phyloP scores from a whole-genome alignment of 92 coral and sea anemone species.

The Paramuricea clavata region DNA sequence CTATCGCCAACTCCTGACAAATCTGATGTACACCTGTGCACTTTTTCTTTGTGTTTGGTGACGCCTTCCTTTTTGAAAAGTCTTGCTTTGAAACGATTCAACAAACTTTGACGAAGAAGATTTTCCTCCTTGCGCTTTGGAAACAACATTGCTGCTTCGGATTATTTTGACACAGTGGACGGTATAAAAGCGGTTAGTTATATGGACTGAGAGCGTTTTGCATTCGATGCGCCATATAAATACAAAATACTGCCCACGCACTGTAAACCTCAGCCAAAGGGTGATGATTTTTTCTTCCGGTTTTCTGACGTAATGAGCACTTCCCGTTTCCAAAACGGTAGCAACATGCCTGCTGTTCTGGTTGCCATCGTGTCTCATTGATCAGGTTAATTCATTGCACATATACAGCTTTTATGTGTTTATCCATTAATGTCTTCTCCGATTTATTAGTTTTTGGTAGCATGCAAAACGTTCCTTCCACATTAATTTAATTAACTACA shows the following conservation, averaged over 20 bases:
- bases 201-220: neutral
- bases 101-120: constrained; percentile 38
- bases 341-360: neutral
- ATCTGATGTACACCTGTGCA: neutral
- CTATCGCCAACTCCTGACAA: neutral
- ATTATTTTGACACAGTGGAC: neutral
- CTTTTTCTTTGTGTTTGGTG: neutral
- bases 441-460: too few species aligned
- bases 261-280: neutral
- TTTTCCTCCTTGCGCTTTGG: neutral
- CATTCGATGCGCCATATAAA: neutral
- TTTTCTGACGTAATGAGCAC: neutral
- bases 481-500: too few species aligned
- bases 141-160: constrained; percentile 7
- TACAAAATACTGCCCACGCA: neutral
- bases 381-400: neutral
- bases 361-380: neutral
- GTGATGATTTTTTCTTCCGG: neutral
- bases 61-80: neutral
- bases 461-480: too few species aligned
- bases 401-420: too few species aligned
- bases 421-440: too few species aligned
- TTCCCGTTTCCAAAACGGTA: constrained; percentile 6
- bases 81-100: constrained; percentile 31
- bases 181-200: neutral